phyloP scores from a whole-genome alignment of 2,888 invertebrate genomes.

The Ophion slaviceki region DNA sequence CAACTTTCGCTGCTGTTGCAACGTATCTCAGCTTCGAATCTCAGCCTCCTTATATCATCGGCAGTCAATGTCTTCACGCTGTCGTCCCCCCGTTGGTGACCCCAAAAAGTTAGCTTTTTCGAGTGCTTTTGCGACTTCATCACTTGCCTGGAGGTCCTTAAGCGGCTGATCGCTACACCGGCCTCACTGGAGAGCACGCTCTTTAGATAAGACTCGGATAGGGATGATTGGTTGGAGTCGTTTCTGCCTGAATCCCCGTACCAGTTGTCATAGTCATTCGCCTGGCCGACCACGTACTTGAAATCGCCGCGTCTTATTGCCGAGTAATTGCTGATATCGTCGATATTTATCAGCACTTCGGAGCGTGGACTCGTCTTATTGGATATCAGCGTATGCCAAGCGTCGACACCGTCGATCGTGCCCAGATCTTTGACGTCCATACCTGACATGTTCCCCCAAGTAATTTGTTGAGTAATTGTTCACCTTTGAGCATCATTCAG shows the following conservation, averaged over 20 bases:
- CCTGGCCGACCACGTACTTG: constrained; percentile 87
- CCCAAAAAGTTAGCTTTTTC: too few relatives aligned
- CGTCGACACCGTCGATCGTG: constrained; percentile 86
- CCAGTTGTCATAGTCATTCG: constrained; percentile 80
- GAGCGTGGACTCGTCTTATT: constrained; percentile 84
- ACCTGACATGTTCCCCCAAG: constrained; percentile 72
- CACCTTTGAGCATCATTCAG: too few relatives aligned
- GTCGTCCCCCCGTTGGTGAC: too few relatives aligned
- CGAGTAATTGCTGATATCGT: constrained; percentile 85
- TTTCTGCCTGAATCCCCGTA: constrained; percentile 83
- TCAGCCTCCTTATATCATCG: constrained; percentile 71
- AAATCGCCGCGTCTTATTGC: constrained; percentile 87
- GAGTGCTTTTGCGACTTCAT: constrained; percentile 59
- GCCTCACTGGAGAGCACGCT: constrained; percentile 83
- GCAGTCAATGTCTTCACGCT: constrained; percentile 66
- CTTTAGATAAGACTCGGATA: constrained; percentile 74
- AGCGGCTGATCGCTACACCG: constrained; percentile 83
- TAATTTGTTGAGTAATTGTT: too few relatives aligned
- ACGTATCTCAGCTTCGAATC: constrained; percentile 73
- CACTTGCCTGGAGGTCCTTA: constrained; percentile 84
- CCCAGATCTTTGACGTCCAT: constrained; percentile 83
- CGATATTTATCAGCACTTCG: constrained; percentile 86
- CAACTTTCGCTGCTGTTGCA: constrained; percentile 74
- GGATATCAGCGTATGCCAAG: constrained; percentile 84
- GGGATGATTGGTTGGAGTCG: constrained; percentile 75